phyloP scores from a whole-genome alignment of 2,113 vertebrate species.

The Hucho hucho region DNA sequence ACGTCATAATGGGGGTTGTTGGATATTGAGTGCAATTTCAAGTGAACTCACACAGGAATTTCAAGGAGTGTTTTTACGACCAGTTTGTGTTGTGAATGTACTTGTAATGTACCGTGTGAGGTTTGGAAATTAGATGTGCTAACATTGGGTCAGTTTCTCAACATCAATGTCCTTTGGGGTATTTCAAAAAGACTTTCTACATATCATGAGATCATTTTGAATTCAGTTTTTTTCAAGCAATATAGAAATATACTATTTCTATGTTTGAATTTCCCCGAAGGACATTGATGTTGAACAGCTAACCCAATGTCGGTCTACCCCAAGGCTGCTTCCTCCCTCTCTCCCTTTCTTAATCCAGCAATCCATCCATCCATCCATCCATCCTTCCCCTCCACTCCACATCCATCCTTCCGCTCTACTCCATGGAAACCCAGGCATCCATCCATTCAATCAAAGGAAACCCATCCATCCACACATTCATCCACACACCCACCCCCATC shows the following conservation, averaged over 20 bases:
- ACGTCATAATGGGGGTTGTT: neutral
- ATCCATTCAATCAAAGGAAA: too few species aligned
- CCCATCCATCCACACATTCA: neutral
- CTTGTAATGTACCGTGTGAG: neutral
- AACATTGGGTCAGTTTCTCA: too few species aligned
- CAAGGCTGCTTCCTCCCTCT: neutral
- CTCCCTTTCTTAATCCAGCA: neutral
- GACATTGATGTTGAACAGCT: too few species aligned
- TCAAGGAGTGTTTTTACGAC: neutral
- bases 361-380: neutral
- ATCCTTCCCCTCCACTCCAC: neutral
- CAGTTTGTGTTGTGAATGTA: neutral
- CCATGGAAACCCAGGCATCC: neutral
- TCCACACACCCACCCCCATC: neutral
- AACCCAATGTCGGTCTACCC: too few species aligned
- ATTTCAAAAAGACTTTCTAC: too few species aligned
- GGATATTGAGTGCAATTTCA: neutral
- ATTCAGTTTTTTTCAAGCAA: too few species aligned
- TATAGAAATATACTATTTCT: too few species aligned
- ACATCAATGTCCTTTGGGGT: too few species aligned
- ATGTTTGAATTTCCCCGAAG: too few species aligned
- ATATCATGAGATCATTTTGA: too few species aligned
- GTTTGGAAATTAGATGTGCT: neutral
- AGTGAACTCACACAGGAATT: neutral
- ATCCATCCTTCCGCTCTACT: neutral